Percentiles rank a stretch among this genome's conserved stretches.
Evolutionary conservation across 2,797 vertebrate species (phyloP).

Genomic region (Platyrinchus mystaceus): DNA sequence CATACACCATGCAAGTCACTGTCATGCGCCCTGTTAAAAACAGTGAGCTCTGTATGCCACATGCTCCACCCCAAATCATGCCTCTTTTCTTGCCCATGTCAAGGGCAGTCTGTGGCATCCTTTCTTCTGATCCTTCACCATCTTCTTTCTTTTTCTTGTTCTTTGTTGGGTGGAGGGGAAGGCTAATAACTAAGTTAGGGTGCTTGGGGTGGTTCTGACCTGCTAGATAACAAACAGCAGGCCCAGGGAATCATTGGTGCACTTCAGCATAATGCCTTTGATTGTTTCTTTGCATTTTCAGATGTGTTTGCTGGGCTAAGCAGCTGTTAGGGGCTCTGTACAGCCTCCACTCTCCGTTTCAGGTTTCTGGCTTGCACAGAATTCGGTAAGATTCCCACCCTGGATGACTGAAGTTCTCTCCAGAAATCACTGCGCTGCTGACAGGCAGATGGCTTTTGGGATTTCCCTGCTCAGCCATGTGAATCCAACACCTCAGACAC

Average conservation of each 20-base stretch:
- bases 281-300: conserved; percentile 19
- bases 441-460: not conserved
- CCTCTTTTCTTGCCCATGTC: not conserved
- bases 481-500: not conserved
- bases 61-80: not conserved
- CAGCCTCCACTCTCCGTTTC: not conserved
- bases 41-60: not conserved
- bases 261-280: not conserved
- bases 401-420: not conserved
- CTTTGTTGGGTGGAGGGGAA: not conserved
- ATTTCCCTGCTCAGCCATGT: not conserved
- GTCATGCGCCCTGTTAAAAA: not conserved
- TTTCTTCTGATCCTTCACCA: not conserved
- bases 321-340: not conserved
- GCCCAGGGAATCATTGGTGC: not conserved
- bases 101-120: not conserved
- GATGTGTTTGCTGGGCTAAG: conserved; percentile 22
- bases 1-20: not conserved
- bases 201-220: not conserved
- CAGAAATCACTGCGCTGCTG: not conserved
- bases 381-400: not conserved
- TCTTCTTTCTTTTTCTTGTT: not conserved
- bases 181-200: not conserved
- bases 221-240: not conserved
- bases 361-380: conserved; percentile 1